phyloP scores from a whole-genome alignment of 2,113 vertebrate genomes.

The Albula goreensis region DNA sequence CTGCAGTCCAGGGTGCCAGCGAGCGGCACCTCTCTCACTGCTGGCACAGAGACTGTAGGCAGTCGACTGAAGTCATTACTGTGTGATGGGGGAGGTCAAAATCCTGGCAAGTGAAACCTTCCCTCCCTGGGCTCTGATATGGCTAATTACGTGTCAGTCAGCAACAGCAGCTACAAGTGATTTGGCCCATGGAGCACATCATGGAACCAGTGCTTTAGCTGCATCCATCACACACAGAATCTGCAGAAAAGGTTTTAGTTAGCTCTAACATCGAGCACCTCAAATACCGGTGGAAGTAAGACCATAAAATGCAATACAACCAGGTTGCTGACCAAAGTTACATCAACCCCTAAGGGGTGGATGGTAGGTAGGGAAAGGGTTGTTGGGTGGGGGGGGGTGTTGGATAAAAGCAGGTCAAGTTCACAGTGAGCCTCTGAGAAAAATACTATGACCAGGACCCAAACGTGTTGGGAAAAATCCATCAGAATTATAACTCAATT shows the following conservation, averaged over 20 bases:
- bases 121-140: too few species aligned
- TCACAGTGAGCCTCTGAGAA: background rate
- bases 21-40: too few species aligned
- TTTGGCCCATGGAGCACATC: too few species aligned
- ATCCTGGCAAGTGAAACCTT: too few species aligned
- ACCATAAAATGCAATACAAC: background rate
- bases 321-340: background rate
- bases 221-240: too few species aligned
- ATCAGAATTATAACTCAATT: conserved; percentile 59
- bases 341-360: background rate
- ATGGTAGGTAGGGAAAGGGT: background rate
- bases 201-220: too few species aligned
- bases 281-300: background rate
- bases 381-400: background rate
- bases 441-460: conserved; percentile 20
- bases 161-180: too few species aligned
- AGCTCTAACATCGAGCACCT: background rate
- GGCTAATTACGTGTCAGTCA: too few species aligned
- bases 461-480: conserved; percentile 38
- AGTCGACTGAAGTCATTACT: too few species aligned
- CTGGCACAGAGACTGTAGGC: too few species aligned
- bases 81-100: too few species aligned
- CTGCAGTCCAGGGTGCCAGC: too few species aligned
- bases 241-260: background rate
- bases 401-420: background rate